Percentiles rank a stretch among this genome's conserved stretches.
phyloP scores from a whole-genome alignment of 2,113 vertebrate genomes.

The Desmodus rotundus region DNA sequence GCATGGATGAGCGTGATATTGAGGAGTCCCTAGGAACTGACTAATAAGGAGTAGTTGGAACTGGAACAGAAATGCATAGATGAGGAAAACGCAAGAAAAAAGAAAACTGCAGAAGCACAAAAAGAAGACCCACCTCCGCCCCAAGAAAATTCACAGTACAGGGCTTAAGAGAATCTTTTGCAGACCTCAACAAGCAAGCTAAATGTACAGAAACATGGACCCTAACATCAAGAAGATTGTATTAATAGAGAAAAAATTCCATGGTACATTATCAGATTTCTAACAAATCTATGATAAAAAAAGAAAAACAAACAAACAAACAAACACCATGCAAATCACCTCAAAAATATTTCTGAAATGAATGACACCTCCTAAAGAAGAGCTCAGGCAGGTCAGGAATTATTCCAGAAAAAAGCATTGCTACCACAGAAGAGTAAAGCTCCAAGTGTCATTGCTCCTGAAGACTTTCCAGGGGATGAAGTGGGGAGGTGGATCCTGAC shows the following conservation, averaged over 20 bases:
- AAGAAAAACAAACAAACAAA: too few relatives aligned
- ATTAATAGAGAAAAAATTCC: not conserved
- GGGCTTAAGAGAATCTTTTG: not conserved
- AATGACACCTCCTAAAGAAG: not conserved
- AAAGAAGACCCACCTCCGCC: too few relatives aligned
- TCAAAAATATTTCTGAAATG: not conserved
- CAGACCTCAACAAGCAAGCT: not conserved
- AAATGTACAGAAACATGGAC: not conserved
- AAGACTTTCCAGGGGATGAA: not conserved
- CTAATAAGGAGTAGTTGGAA: not conserved
- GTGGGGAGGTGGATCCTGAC: not conserved
- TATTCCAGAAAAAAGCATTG: too few relatives aligned
- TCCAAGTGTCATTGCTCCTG: too few relatives aligned
- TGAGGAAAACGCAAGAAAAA: not conserved
- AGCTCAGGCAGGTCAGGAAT: not conserved
- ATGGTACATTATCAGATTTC: not conserved
- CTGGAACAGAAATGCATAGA: not conserved
- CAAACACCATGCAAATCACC: not conserved
- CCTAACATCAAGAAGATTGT: not conserved
- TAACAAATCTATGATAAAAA: not conserved
- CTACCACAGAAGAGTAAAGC: too few relatives aligned
- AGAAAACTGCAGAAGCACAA: not conserved
- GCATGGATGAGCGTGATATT: not conserved
- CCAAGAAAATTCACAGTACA: not conserved
- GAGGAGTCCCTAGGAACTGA: not conserved